Evolutionary conservation across 2,888 invertebrate genomes (phyloP).

Genomic region (Exephanes ischioxanthus): DNA sequence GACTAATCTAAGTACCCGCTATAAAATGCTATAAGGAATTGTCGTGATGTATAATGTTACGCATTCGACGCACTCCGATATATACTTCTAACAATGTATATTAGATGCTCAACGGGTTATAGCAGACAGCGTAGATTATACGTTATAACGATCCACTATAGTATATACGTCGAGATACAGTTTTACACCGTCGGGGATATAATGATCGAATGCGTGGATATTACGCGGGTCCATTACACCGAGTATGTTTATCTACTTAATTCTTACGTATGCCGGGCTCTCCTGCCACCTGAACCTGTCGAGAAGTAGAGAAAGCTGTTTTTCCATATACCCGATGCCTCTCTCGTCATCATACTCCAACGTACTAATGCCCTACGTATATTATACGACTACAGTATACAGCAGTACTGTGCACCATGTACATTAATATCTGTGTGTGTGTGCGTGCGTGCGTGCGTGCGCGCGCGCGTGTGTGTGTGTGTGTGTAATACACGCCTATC

Average conservation of each 20-base stretch:
- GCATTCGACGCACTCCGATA: slow-evolving; percentile 50
- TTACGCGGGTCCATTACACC: slow-evolving; percentile 78
- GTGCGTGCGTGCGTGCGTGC: too few relatives aligned
- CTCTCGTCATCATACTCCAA: slow-evolving; percentile 80
- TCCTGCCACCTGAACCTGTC: slow-evolving; percentile 79
- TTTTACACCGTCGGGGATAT: slow-evolving; percentile 64
- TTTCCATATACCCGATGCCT: slow-evolving; percentile 78
- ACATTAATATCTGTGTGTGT: background rate
- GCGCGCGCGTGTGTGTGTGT: background rate
- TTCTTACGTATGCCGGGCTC: slow-evolving; percentile 75
- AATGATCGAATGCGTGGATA: slow-evolving; percentile 66
- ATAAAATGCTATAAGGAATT: slow-evolving; percentile 28
- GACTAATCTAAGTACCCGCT: slow-evolving; percentile 18
- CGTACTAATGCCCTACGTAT: slow-evolving; percentile 58
- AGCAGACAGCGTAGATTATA: slow-evolving; percentile 1
- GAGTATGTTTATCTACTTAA: slow-evolving; percentile 83
- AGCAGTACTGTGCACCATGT: background rate
- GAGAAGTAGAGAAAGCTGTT: slow-evolving; percentile 83
- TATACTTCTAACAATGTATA: slow-evolving; percentile 15
- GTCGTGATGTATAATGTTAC: slow-evolving; percentile 33
- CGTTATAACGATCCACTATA: background rate
- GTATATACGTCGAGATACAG: slow-evolving; percentile 20
- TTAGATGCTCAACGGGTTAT: slow-evolving; percentile 49
- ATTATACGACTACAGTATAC: background rate
- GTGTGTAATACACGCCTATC: slow-evolving; percentile 42